Conservation (phyloP, 2,888 invertebrate genomes). For the Tipula helvola region DNA sequence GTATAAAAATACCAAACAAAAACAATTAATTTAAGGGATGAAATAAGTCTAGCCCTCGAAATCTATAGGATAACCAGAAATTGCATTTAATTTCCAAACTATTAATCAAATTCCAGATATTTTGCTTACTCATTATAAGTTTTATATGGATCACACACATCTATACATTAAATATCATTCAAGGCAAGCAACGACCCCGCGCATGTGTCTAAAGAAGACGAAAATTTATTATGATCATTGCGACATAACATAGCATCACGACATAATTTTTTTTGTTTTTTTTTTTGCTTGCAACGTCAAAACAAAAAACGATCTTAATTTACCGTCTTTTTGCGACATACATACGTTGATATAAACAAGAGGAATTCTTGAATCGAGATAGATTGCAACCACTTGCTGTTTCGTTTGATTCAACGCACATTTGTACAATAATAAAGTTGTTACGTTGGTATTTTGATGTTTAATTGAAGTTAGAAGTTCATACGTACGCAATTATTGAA, state of each 20-base stretch:
- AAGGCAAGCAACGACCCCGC: background rate
- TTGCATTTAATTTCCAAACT: background rate
- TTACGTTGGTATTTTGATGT: background rate
- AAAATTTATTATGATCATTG: background rate
- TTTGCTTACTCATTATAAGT: background rate
- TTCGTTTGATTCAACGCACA: background rate
- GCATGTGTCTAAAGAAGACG: background rate
- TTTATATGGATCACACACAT: background rate
- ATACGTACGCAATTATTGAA: background rate
- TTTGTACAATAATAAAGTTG: background rate
- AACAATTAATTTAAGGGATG: background rate
- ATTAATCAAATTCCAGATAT: background rate
- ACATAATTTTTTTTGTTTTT: background rate
- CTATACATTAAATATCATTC: background rate
- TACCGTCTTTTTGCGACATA: background rate
- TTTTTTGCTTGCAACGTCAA: background rate
- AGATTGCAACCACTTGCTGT: background rate
- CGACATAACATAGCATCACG: background rate
- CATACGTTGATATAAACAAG: no score
- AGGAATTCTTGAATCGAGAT: background rate
- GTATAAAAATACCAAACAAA: no score
- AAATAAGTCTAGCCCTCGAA: background rate
- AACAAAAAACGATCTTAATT: background rate
- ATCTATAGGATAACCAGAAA: background rate
- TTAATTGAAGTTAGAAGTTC: slow-evolving; percentile 4